Evolutionary conservation across 2,113 vertebrate genomes (phyloP).

Genomic region (Typhlomys cinereus): DNA sequence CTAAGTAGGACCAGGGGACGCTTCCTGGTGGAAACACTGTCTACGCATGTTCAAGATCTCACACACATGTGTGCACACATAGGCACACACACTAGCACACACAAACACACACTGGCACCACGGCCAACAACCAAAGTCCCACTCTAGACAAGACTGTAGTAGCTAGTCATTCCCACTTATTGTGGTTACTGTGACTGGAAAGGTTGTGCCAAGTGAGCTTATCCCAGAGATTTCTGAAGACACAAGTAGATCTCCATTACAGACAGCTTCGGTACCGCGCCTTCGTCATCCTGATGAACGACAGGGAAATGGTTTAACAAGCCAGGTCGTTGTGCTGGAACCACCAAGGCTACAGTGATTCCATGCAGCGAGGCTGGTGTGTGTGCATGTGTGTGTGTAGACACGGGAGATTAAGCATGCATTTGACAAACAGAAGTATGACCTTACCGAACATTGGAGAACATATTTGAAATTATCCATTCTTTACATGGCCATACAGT

Average conservation of each 20-base stretch:
- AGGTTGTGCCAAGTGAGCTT: neutral
- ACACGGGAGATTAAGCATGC: neutral
- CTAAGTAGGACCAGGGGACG: neutral
- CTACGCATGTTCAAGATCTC: neutral
- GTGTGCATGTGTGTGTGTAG: too few relatives aligned
- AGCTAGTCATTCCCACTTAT: too few relatives aligned
- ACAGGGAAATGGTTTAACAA: neutral
- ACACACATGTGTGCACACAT: too few relatives aligned
- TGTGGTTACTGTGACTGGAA: neutral
- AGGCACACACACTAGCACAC: too few relatives aligned
- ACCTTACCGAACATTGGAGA: neutral
- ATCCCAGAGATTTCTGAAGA: neutral
- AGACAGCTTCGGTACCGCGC: too few relatives aligned
- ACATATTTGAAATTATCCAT: neutral
- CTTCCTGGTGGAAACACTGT: neutral
- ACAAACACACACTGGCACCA: neutral
- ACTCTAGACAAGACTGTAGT: neutral
- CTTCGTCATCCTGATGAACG: rapidly evolving
- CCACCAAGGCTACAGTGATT: neutral
- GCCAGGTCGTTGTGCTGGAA: neutral
- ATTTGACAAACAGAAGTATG: neutral
- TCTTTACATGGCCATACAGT: rapidly evolving
- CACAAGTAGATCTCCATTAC: too few relatives aligned
- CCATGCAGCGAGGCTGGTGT: neutral
- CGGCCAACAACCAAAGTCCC: neutral